Conservation (phyloP, 1,140 invertebrate species). For the Spodoptera frugiperda region DNA sequence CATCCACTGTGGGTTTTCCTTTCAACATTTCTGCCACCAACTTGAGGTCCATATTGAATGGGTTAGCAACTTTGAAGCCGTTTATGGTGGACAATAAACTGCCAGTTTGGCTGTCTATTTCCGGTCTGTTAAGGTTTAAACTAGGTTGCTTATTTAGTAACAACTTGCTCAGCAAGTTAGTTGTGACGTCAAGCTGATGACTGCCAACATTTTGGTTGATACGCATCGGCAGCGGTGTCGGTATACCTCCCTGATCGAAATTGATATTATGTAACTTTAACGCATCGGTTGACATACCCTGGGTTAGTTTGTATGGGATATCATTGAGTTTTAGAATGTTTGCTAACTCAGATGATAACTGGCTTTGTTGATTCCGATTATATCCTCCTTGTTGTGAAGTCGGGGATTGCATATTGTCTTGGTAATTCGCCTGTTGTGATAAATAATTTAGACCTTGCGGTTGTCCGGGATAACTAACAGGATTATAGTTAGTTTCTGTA, state of each 20-base stretch:
- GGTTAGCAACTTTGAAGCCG: slow-evolving; percentile 82
- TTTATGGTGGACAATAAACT: slow-evolving; percentile 77
- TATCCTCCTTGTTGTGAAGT: slow-evolving; percentile 63
- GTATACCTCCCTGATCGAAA: slow-evolving; percentile 68
- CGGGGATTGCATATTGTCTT: slow-evolving; percentile 64
- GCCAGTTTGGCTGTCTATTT: slow-evolving; percentile 68
- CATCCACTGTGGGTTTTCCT: slow-evolving; percentile 76
- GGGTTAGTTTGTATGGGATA: slow-evolving; percentile 73
- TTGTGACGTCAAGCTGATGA: slow-evolving; percentile 78
- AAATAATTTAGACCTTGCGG: slow-evolving; percentile 57
- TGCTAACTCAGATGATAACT: slow-evolving; percentile 60
- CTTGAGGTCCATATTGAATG: slow-evolving; percentile 83
- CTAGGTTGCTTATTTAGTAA: slow-evolving; percentile 69
- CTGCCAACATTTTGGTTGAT: slow-evolving; percentile 83
- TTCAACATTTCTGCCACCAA: slow-evolving; percentile 83
- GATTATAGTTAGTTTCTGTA: slow-evolving; percentile 59
- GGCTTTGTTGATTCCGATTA: slow-evolving; percentile 59
- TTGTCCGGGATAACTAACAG: slow-evolving; percentile 54
- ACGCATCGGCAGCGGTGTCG: slow-evolving; percentile 69
- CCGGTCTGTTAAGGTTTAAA: slow-evolving; percentile 67
- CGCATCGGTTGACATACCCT: slow-evolving; percentile 63
- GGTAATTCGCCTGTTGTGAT: slow-evolving; percentile 60
- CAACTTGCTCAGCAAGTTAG: slow-evolving; percentile 73
- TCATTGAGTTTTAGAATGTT: slow-evolving; percentile 77
- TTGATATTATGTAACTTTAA: slow-evolving; percentile 67